Evolutionary conservation across 2,797 vertebrate species (phyloP).

Genomic region (Anguilla megastoma): DNA sequence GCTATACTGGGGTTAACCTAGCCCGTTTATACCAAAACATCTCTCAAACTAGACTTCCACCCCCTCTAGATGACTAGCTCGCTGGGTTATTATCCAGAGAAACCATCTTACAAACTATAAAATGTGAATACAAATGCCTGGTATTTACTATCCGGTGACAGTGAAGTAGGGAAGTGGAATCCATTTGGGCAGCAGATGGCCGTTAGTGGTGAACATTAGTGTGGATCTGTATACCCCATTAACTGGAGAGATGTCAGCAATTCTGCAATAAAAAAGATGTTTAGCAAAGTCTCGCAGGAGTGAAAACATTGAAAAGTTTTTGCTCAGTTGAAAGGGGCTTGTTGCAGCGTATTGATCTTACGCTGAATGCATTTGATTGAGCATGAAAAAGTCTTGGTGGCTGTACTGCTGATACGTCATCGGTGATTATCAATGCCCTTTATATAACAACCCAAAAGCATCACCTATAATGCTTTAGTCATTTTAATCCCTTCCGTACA

Average conservation of each 20-base stretch:
- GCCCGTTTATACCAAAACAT: too few relatives aligned
- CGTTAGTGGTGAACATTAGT: conserved; percentile 11
- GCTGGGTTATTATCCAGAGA: background rate
- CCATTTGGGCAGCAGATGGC: conserved; percentile 6
- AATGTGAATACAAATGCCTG: background rate
- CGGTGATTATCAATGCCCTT: background rate
- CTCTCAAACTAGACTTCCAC: too few relatives aligned
- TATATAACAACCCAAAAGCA: background rate
- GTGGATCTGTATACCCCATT: conserved; percentile 12
- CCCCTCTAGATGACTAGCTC: too few relatives aligned
- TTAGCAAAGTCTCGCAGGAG: background rate
- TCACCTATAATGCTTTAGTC: background rate
- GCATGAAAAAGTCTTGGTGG: background rate
- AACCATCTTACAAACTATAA: background rate
- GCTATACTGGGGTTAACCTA: too few relatives aligned
- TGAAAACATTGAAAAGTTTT: background rate
- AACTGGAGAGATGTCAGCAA: conserved; percentile 6
- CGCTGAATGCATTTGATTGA: background rate
- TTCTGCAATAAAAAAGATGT: conserved; percentile 10
- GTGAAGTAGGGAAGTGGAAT: background rate
- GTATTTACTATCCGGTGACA: background rate
- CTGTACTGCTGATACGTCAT: background rate
- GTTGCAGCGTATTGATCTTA: background rate
- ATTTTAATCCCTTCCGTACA: background rate
- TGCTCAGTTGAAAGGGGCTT: background rate